Evolutionary conservation across 2,888 invertebrate genomes (phyloP).

Genomic region (Agrochola litura): DNA sequence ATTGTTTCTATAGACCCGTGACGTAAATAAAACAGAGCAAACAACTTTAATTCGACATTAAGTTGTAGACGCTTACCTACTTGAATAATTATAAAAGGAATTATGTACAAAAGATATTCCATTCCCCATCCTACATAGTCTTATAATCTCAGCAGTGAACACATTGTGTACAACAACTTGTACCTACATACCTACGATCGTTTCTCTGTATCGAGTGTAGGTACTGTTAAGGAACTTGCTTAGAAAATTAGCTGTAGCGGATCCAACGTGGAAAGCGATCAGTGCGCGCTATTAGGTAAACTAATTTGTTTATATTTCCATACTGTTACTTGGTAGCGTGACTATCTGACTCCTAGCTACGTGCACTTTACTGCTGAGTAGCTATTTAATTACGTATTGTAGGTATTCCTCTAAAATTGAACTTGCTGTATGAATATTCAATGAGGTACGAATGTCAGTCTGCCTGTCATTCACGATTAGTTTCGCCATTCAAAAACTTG

Average conservation of each 20-base stretch:
- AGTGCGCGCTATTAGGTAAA: conserved; percentile 68
- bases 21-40: conserved; percentile 22
- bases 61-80: not conserved
- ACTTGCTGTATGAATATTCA: conserved; percentile 62
- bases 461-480: conserved; percentile 41
- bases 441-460: conserved; percentile 43
- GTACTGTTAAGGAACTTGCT: conserved; percentile 47
- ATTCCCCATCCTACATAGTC: not conserved
- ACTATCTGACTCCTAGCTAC: conserved; percentile 57
- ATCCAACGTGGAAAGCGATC: conserved; percentile 60
- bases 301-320: conserved; percentile 74
- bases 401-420: conserved; percentile 55
- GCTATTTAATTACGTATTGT: conserved; percentile 58
- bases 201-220: conserved; percentile 24
- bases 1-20: not conserved
- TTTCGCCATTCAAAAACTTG: conserved; percentile 26
- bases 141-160: conserved; percentile 28
- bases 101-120: conserved; percentile 4
- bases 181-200: conserved; percentile 8
- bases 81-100: too few relatives aligned
- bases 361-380: conserved; percentile 56
- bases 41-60: conserved; percentile 27
- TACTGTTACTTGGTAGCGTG: conserved; percentile 66
- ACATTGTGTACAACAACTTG: conserved; percentile 25
- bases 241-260: conserved; percentile 55